These are phyloP conservation scores for Spilosoma lubricipeda DNA, from an alignment of 2,888 invertebrate genomes.

Conservation along the genomic window DNA sequence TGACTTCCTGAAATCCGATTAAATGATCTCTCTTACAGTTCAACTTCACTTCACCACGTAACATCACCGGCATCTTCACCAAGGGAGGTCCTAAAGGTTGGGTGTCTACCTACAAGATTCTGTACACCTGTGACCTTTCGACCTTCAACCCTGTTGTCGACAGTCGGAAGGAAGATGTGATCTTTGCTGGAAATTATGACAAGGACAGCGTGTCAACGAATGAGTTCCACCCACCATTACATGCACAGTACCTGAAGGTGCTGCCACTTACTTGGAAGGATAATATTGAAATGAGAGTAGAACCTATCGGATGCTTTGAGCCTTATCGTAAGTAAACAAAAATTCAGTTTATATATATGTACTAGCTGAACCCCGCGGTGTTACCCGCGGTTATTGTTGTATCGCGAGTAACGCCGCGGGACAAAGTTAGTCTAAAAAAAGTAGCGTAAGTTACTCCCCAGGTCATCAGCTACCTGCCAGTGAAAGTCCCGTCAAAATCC, in stretches of 20 bases:
- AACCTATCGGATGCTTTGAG: conserved; percentile 92
- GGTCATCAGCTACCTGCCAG: no score
- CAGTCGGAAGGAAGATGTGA: conserved; percentile 79
- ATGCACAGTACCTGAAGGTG: conserved; percentile 90
- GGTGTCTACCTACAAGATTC: conserved; percentile 91
- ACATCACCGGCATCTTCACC: conserved; percentile 92
- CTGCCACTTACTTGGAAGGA: conserved; percentile 91
- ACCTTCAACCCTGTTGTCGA: conserved; percentile 90
- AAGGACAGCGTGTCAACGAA: conserved; percentile 86
- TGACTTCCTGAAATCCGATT: no score
- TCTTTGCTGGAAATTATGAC: conserved; percentile 92
- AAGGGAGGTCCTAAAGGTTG: conserved; percentile 90
- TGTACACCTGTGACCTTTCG: conserved; percentile 90
- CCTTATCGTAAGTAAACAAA: conserved; percentile 85
- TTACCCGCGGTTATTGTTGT: no score
- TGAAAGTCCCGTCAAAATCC: no score
- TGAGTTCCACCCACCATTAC: conserved; percentile 90
- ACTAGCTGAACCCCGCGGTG: no score
- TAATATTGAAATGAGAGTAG: conserved; percentile 90
- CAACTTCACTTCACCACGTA: conserved; percentile 91
- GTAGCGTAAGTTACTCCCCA: no score
- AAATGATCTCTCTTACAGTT: conserved; percentile 80
- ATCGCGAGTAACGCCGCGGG: no score
- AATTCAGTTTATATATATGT: no score
- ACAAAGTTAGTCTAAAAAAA: no score